Evolutionary conservation across 2,113 vertebrate genomes (phyloP), one percentile per base, ranked within the genome.

Genomic region (zebrafish (Danio rerio)): DNA sequence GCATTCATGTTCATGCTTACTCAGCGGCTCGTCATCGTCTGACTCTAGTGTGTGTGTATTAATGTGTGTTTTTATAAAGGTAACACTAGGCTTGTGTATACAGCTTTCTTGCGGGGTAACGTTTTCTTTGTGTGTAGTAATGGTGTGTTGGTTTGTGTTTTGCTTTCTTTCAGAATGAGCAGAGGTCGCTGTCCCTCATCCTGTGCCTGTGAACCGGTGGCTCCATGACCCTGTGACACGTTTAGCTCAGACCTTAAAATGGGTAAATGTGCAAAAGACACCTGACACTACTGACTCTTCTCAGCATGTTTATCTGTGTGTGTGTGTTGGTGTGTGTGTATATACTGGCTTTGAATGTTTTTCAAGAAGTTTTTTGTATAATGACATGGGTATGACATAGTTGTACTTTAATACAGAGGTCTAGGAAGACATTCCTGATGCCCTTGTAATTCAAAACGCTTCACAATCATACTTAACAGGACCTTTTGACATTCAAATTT

Each of bases 131-230:
- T 70, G 15, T 50, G 53, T 55, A 53, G 13, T 83, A 65, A 58
- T 59, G 50, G 75, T 78, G 74, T 62, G 80, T 66, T 45, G 58
- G 77, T 80, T 21, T 80, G 61, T 82, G 49, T 84, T 50, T 76
- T 79, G 52, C 42, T 81, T 61, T 78, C 11, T 80, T 85, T 75
- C 50, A 85, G 83, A 77, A 85, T 85, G 83, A 85, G 50, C 83
- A 84, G 83, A 84, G 73, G 83, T 75, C 45, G 40, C 63, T 47
- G 66, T 80, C 61, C 49, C 55, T 70, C 21, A 74, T 66, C 53
- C 70, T 12, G 21, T 55, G 55, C 49, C 78, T 43, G 59, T 71
- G 73, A 80, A 70, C 83, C 69, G 61, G 77, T 61, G 50, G 11
- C 74, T 66, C 61, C 80, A 42, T 84, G 85, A 78, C 74, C 73